phyloP scores from a whole-genome alignment of 2,797 vertebrate species.

The Stomatorhinus walkeri region DNA sequence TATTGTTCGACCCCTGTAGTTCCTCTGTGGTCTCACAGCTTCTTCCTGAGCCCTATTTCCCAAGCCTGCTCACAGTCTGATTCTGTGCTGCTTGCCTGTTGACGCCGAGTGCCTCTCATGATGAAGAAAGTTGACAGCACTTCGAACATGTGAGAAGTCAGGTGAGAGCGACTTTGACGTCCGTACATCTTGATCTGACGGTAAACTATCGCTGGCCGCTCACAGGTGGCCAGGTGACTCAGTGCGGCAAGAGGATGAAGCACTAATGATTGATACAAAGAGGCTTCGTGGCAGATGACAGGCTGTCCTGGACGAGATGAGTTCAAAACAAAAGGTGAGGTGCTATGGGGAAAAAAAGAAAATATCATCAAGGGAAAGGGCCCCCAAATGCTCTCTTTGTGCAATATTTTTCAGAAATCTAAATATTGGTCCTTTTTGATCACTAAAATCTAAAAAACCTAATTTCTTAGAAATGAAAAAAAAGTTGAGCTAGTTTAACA shows the following conservation, averaged over 20 bases:
- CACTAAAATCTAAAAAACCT: background rate
- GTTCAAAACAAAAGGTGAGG: background rate
- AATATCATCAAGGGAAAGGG: background rate
- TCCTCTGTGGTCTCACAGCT: background rate
- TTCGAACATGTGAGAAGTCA: background rate
- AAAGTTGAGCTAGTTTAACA: background rate
- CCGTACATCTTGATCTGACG: background rate
- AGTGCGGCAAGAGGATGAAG: background rate
- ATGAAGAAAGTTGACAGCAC: background rate
- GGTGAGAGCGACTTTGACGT: background rate
- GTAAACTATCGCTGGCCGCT: background rate
- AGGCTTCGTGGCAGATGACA: background rate
- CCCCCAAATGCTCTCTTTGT: background rate
- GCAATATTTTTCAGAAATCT: background rate
- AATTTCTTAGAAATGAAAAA: background rate
- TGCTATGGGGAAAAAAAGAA: background rate
- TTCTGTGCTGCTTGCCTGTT: background rate
- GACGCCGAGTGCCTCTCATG: background rate
- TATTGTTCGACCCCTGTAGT: background rate
- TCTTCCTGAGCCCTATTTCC: background rate
- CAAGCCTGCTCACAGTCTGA: background rate
- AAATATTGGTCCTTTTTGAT: background rate
- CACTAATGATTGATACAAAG: background rate
- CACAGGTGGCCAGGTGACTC: background rate
- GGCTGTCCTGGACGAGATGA: background rate